Evolutionary conservation across 2,888 invertebrate genomes (phyloP).

Genomic region (Rutpela maculata): DNA sequence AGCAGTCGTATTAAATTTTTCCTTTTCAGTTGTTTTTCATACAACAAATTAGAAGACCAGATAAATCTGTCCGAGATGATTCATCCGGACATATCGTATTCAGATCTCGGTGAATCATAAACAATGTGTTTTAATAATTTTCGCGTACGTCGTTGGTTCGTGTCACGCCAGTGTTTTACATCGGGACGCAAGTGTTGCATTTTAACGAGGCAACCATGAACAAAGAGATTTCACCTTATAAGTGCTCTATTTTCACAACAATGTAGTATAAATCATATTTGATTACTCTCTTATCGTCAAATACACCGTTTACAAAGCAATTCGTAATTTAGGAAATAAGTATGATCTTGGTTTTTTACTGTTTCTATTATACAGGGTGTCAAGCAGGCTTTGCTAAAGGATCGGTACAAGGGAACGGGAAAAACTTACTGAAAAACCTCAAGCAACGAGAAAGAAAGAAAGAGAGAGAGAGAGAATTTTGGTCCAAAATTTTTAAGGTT

Average conservation of each 20-base stretch:
- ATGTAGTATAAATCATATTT: too few species aligned
- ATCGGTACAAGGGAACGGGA: too few species aligned
- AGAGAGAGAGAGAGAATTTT: too few species aligned
- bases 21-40: conserved; percentile 15
- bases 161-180: conserved; percentile 1
- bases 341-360: too few species aligned
- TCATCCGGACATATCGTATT: conserved; percentile 7
- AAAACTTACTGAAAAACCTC: too few species aligned
- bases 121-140: conserved; percentile 15
- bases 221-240: conserved; percentile 8
- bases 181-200: conserved; percentile 8
- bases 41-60: conserved; percentile 1
- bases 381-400: too few species aligned
- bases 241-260: not conserved
- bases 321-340: too few species aligned
- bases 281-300: too few species aligned
- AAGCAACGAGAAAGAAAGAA: too few species aligned
- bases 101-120: conserved; percentile 22
- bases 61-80: conserved; percentile 12
- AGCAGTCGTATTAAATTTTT: not conserved
- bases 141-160: conserved; percentile 7
- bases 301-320: too few species aligned
- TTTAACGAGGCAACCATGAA: conserved; percentile 2
- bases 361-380: too few species aligned
- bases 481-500: too few species aligned